Evolutionary conservation across 2,113 vertebrate genomes (phyloP), one percentile per base, ranked within the genome.

Genomic region (Gambusia affinis): DNA sequence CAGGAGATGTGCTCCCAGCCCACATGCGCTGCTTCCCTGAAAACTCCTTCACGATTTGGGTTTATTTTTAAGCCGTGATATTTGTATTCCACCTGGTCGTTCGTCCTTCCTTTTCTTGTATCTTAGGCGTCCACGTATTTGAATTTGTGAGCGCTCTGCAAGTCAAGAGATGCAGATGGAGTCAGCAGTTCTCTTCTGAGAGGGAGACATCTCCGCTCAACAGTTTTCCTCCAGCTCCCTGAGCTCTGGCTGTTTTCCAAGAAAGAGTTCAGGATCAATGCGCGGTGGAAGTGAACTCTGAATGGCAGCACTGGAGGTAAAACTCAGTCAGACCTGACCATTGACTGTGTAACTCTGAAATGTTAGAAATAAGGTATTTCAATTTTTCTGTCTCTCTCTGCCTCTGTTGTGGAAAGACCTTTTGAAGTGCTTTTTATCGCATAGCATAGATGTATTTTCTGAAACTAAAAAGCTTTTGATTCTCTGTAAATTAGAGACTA

Each of bases 181-280:
- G 84, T 88, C 89, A 91, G 88, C 87, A 79, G 64, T 91, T 89
- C 81, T 80, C 76, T 74, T 60, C 72, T 67, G 31, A 47, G 64
- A 60, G 44, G 60, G 64, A 47, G 64, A 14, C 66, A 75, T 83
- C 78, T 78, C 77, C 77, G 76, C 74, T 89, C 82, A 68, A 91
- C 69, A 80, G 67, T 85, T 87, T 88, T 79, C 60, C 29, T 81
- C 64, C 63, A 73, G 72, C 81, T 91, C 74, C 75, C 79, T 72
- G 44, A 62, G 71, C 80, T 70, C 88, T 88, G 88, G 86, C 80
- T 62, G 33, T 77, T 75, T 64, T 92, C 82, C 87, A 89, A 85
- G 68, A 75, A 3, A 30, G 54, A 82, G 79, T 85, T 84, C 60
- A 70, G 87, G 80, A 89, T 90, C 89, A 85, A 86, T 90, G 88